Base-by-base conservation (phyloP, 2,797 vertebrate genomes). In the Melanotaenia maccullochi region DNA sequence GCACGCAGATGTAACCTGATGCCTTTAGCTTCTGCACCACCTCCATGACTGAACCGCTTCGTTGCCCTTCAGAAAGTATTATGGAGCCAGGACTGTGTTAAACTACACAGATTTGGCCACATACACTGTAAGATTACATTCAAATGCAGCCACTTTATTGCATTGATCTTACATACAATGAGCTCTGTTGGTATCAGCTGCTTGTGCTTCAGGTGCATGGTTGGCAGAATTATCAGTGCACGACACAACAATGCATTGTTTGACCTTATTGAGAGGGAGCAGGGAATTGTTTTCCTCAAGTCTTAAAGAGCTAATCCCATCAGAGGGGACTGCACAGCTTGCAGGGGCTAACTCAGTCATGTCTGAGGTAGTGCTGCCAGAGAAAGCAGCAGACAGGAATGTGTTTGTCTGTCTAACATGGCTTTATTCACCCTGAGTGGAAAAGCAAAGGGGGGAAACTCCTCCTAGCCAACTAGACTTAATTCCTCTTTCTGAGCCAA, bases 291-390 rank as follows among this genome's bases (percentile, higher is more conserved):
- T 88, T 93, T 89, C 85, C 79, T 65, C 81, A 79, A 49, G 88
- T 85, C 83, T 86, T 89, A 85, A 89, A 84, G 78, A 81, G 78
- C 84, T 93, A 92, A 92, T 93, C 90, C 90, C 87, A 83, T 91
- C 88, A 90, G 84, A 90, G 83, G 83, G 75, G 83, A 77, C 68
- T 58, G 77, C 73, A 2, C 82, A 79, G 85, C 81, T 61, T 84
- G 88, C 79, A 89, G 76, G 32, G 81, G 66, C 86, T 78, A 87
- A 87, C 87, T 69, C 75, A 62, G 85, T 79, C 89, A 89, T 51
- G 71, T 90, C 90, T 75, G 83, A 89, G 80, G 78, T 32, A 74
- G 58, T 0, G 73, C 85, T 83, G 85, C 89, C 87, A 89, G 87
- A 85, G 83, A 81, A 75, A 82, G 54, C 79, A 68, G 81, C 86